Percentiles rank a stretch among this genome's conserved stretches.
These are phyloP conservation scores for Ptychobarbus kaznakovi DNA, from an alignment of 2,797 vertebrate species.

Conservation along the genomic window DNA sequence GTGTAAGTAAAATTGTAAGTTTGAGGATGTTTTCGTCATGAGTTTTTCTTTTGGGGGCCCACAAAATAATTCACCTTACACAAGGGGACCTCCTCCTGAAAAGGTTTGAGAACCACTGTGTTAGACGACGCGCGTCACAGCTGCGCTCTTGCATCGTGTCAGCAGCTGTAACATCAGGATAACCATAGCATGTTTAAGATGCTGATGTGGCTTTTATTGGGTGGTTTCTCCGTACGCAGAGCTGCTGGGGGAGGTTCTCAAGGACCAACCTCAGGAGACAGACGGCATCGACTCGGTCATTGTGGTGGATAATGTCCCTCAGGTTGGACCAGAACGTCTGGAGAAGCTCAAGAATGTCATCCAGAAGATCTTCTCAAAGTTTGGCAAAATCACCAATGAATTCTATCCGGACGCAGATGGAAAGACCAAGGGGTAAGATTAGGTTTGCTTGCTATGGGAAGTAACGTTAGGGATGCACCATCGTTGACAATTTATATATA, in stretches of 20 bases:
- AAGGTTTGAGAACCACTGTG: too few relatives aligned
- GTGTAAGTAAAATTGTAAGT: too few relatives aligned
- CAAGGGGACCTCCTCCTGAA: too few relatives aligned
- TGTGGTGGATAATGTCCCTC: constrained; percentile 94
- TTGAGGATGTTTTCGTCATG: too few relatives aligned
- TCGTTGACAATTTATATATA: background rate
- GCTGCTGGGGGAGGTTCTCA: constrained; percentile 86
- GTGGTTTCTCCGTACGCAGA: constrained; percentile 72
- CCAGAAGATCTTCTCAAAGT: constrained; percentile 98
- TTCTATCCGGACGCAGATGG: constrained; percentile 95
- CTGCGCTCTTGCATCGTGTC: background rate
- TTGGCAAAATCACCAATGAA: constrained; percentile 96
- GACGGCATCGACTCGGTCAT: constrained; percentile 96
- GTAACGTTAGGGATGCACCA: background rate
- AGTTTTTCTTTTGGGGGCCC: too few relatives aligned
- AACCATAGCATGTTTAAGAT: background rate
- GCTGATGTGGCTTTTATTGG: background rate
- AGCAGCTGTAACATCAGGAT: background rate
- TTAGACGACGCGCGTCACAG: background rate
- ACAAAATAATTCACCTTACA: too few relatives aligned
- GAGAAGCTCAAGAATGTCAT: constrained; percentile 98
- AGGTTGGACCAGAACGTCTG: constrained; percentile 92
- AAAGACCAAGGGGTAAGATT: constrained; percentile 90
- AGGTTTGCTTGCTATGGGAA: background rate
- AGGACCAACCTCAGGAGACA: constrained; percentile 90